Evolutionary conservation across 2,113 vertebrate genomes (phyloP).

Genomic region (Empidonax alnorum): DNA sequence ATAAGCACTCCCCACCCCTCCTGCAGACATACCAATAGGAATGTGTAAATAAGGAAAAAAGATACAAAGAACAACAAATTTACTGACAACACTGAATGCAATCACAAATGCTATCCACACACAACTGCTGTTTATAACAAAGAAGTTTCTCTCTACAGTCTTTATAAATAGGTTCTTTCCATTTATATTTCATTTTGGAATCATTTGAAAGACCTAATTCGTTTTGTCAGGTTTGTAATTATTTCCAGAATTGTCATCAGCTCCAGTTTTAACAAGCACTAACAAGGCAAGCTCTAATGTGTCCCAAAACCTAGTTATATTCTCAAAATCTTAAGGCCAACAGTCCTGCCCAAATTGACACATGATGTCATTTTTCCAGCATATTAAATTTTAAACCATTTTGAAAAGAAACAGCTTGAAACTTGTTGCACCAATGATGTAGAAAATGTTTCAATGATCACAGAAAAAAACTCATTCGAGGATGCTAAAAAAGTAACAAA

Average conservation of each 20-base stretch:
- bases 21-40: neutral
- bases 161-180: neutral
- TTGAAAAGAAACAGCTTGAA: neutral
- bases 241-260: conserved; percentile 16
- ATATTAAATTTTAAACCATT: neutral
- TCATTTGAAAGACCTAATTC: neutral
- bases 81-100: neutral
- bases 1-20: neutral
- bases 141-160: neutral
- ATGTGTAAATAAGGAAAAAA: neutral
- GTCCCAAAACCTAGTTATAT: neutral
- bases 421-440: neutral
- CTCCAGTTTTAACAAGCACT: neutral
- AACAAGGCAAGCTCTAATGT: neutral
- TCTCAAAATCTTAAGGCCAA: neutral
- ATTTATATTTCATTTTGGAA: neutral
- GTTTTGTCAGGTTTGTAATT: neutral
- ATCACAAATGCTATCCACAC: neutral
- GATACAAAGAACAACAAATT: neutral
- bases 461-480: neutral
- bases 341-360: neutral
- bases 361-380: neutral
- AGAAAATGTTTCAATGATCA: neutral
- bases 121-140: neutral
- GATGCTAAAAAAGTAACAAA: neutral